These are phyloP conservation scores for Catagonus wagneri DNA, from an alignment of 2,113 vertebrate genomes.

Conservation along the genomic window DNA sequence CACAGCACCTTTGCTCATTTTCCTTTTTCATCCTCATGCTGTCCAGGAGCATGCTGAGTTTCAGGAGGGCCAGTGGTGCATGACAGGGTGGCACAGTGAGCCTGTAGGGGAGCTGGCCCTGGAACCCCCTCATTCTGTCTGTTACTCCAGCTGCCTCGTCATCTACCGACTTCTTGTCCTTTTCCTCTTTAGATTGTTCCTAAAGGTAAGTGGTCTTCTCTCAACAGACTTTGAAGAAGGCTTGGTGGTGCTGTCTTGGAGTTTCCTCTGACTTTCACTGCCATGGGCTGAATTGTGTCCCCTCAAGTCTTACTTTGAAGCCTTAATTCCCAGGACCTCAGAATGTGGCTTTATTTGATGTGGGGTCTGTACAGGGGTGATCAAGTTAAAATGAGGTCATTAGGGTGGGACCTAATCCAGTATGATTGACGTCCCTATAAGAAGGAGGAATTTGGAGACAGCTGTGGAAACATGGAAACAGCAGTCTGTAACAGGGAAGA, in stretches of 20 bases:
- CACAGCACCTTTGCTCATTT: not conserved
- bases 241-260: too few relatives aligned
- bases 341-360: not conserved
- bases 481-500: not conserved
- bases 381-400: not conserved
- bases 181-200: too few relatives aligned
- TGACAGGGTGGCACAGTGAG: too few relatives aligned
- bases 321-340: too few relatives aligned
- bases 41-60: not conserved
- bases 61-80: not conserved
- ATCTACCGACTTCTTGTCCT: too few relatives aligned
- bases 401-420: too few relatives aligned
- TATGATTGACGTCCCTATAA: not conserved
- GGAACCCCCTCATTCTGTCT: not conserved
- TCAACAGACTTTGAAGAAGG: too few relatives aligned
- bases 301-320: too few relatives aligned
- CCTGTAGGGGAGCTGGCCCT: not conserved
- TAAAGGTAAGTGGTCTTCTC: too few relatives aligned
- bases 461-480: not conserved
- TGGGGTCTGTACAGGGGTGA: not conserved
- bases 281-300: too few relatives aligned
- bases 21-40: not conserved
- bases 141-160: not conserved
- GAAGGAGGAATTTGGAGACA: not conserved
- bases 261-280: too few relatives aligned